A percentile compares a stretch with the other conserved stretches of the same genome.
These are phyloP conservation scores for Epirrita christyi DNA, from an alignment of 2,888 invertebrate genomes.

Conservation along the genomic window DNA sequence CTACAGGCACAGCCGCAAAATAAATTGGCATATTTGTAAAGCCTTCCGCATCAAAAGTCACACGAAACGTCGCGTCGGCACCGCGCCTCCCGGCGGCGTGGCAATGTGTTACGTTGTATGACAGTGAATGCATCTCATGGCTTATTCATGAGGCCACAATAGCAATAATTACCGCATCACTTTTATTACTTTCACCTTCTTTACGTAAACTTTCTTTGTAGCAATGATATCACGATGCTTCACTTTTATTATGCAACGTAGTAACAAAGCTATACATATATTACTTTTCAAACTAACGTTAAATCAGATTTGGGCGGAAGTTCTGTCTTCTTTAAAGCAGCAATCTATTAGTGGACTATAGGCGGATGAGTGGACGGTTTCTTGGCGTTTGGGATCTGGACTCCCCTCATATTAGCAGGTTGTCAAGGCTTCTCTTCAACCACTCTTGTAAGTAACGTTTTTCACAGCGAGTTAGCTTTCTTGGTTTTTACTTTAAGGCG, in stretches of 20 bases:
- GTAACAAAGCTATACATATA: background rate
- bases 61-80: conserved; percentile 13
- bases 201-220: conserved; percentile 71
- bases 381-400: too few relatives aligned
- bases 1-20: too few relatives aligned
- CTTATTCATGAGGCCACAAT: conserved; percentile 69
- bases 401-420: too few relatives aligned
- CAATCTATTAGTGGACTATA: too few relatives aligned
- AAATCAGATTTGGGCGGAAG: background rate
- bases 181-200: conserved; percentile 72
- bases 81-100: conserved; percentile 40
- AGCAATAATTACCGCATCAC: conserved; percentile 65
- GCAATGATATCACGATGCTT: conserved; percentile 52
- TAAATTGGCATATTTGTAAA: background rate
- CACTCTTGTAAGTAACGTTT: too few relatives aligned
- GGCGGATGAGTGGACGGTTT: too few relatives aligned
- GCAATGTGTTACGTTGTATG: conserved; percentile 53
- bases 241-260: conserved; percentile 47
- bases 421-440: too few relatives aligned
- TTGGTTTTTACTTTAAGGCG: too few relatives aligned
- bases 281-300: background rate
- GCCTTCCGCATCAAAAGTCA: conserved; percentile 15
- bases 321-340: too few relatives aligned
- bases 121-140: conserved; percentile 60
- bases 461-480: too few relatives aligned